Evolutionary conservation across 2,888 invertebrate species (phyloP), one percentile per base, ranked within the genome.

Genomic region (Platycheirus albimanus): DNA sequence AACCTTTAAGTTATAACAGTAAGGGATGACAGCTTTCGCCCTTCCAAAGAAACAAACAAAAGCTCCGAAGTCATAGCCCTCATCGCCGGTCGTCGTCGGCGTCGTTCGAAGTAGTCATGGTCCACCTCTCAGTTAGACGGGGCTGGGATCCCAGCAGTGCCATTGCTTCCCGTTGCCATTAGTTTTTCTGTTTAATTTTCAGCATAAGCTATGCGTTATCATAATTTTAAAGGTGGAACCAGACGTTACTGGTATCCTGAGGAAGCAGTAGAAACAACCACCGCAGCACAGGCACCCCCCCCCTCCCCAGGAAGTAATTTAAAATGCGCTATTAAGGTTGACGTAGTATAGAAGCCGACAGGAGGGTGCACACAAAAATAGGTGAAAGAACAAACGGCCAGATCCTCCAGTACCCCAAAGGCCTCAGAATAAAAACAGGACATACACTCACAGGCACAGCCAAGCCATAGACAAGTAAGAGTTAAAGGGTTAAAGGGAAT

Each of bases 151-250:
- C 47, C 52, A 43, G 19, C 38, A 47, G 13, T 33, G 49, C 45
- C 52, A 69, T 47, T 67, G 43, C 52, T 76, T 71, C 47, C 67
- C 54, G 70, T 67, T 71, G 81, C 77, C 72, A 83, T 77, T 66
- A 71, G 67, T 78, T 78, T 74, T 72, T 74, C 41, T 74, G 72
- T 78, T 78, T 83, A 83, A 83, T 83, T 83, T 83, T 63, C 83
- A 83, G 47, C 72, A 78, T 58, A 83, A 83, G 63, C 67, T 83
- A 83, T 83, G 78, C 83, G 78, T 83, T 78, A 78, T 83, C 78
- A 83, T 83, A 83, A 83, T 78, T 83, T 83, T 78, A 38, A 72
- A 83, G 83, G 78, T 78, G 64, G 72, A 38, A 74, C 77, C 83
- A 83, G 83, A 83, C 83, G 72, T 54, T 81, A 67, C 71, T 61